Percentiles rank a stretch among this genome's conserved stretches.
Conservation (phyloP, 2,888 invertebrate species). For the Agrilus cyanescens region DNA sequence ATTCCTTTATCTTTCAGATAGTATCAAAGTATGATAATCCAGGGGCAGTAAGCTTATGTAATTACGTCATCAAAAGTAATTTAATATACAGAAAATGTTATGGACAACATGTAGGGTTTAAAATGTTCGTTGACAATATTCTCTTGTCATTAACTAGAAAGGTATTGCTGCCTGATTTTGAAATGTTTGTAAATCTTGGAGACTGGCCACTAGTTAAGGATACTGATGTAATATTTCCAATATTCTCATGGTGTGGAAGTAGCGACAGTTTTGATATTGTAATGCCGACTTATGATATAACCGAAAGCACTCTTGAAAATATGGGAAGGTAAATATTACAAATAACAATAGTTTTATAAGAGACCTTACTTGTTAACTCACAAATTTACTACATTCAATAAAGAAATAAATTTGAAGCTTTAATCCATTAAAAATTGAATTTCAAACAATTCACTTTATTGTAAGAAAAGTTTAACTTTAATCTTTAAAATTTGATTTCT, state of each 20-base stretch:
- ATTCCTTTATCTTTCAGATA: slow-evolving; percentile 22
- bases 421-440: too few species aligned
- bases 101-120: slow-evolving; percentile 91
- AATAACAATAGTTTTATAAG: background rate
- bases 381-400: too few species aligned
- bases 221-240: slow-evolving; percentile 49
- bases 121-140: slow-evolving; percentile 87
- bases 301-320: slow-evolving; percentile 82
- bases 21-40: slow-evolving; percentile 63
- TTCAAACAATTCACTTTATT: too few species aligned
- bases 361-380: too few species aligned
- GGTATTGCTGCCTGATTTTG: slow-evolving; percentile 71
- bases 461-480: too few species aligned
- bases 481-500: too few species aligned
- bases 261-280: slow-evolving; percentile 75
- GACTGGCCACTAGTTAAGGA: slow-evolving; percentile 79
- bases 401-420: too few species aligned
- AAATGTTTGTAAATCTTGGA: slow-evolving; percentile 85
- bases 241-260: slow-evolving; percentile 96
- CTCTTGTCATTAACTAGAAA: slow-evolving; percentile 72
- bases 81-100: slow-evolving; percentile 78
- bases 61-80: slow-evolving; percentile 77
- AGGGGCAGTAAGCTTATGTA: slow-evolving; percentile 75
- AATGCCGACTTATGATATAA: slow-evolving; percentile 91
- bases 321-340: slow-evolving; percentile 65